A percentile compares a stretch with the other conserved stretches of the same genome.
Evolutionary conservation across 2,888 invertebrate genomes (phyloP).

Genomic region (Caenorhabditis sulstoni): DNA sequence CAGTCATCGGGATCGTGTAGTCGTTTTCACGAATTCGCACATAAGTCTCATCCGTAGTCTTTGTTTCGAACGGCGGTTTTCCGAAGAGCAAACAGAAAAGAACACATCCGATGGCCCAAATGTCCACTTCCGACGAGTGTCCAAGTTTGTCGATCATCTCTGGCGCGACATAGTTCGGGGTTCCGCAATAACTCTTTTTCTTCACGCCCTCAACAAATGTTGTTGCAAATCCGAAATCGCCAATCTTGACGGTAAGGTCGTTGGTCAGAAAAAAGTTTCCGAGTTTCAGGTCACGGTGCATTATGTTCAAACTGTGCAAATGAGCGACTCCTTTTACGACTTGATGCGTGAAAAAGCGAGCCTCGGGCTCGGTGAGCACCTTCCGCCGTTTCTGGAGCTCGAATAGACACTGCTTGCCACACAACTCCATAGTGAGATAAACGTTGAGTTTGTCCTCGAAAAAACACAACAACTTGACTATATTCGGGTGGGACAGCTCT

Average conservation of each 20-base stretch:
- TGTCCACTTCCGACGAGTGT: slow-evolving; percentile 89
- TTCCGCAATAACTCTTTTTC: slow-evolving; percentile 79
- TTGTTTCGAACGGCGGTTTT: slow-evolving; percentile 92
- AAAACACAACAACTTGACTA: slow-evolving; percentile 90
- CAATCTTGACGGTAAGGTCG: slow-evolving; percentile 79
- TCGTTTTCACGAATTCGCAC: slow-evolving; percentile 81
- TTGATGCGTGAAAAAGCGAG: slow-evolving; percentile 95
- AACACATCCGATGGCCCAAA: slow-evolving; percentile 96
- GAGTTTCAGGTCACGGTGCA: slow-evolving; percentile 78
- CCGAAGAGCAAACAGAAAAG: slow-evolving; percentile 95
- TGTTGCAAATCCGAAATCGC: slow-evolving; percentile 79
- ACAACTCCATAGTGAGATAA: too few relatives aligned
- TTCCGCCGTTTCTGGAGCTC: slow-evolving; percentile 96
- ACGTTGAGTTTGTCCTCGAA: too few relatives aligned
- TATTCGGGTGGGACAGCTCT: slow-evolving; percentile 89
- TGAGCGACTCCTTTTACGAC: slow-evolving; percentile 91
- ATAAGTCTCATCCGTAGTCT: slow-evolving; percentile 82
- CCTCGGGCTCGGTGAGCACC: slow-evolving; percentile 96
- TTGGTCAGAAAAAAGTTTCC: slow-evolving; percentile 78
- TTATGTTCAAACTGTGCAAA: slow-evolving; percentile 89
- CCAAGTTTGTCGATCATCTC: slow-evolving; percentile 93
- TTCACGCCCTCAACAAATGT: neutral
- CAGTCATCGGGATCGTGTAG: slow-evolving; percentile 81
- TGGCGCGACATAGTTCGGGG: slow-evolving; percentile 80
- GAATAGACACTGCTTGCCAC: slow-evolving; percentile 80